These are phyloP conservation scores for Aphelocoma coerulescens DNA, from an alignment of 2,113 vertebrate species.

Conservation along the genomic window DNA sequence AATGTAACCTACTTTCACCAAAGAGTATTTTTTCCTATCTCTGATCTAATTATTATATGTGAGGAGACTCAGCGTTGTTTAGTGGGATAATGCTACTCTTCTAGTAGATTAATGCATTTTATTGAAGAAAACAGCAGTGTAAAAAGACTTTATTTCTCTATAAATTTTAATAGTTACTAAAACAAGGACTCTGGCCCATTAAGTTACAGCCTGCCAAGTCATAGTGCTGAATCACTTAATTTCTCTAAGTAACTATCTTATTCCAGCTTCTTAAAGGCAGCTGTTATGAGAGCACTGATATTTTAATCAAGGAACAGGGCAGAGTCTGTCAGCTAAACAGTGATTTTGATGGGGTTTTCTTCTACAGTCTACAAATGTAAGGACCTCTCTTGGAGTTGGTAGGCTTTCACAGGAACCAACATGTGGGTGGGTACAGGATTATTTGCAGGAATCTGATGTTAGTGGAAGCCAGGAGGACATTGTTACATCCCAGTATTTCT, in stretches of 20 bases:
- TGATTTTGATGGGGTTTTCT: not conserved
- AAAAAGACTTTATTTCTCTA: slow-evolving; percentile 54
- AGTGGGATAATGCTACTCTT: slow-evolving; percentile 7
- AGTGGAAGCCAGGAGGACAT: not conserved
- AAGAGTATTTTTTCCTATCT: not conserved
- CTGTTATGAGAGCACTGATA: not conserved
- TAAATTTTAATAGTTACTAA: slow-evolving; percentile 64
- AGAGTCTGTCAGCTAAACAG: not conserved
- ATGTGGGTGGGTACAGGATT: not conserved
- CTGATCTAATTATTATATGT: not conserved
- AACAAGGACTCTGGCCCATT: slow-evolving; percentile 46
- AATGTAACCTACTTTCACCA: not conserved
- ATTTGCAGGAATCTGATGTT: not conserved
- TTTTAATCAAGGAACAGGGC: slow-evolving; percentile 14
- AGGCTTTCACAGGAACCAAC: not conserved
- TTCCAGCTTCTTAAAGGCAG: slow-evolving; percentile 30
- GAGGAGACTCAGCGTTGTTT: not conserved
- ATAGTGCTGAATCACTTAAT: slow-evolving; percentile 50
- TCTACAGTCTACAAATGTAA: not conserved
- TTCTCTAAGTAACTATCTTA: slow-evolving; percentile 7
- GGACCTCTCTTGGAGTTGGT: not conserved
- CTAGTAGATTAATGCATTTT: slow-evolving; percentile 53
- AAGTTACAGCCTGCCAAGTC: slow-evolving; percentile 45
- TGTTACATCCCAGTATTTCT: not conserved
- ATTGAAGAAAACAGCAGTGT: slow-evolving; percentile 47